phyloP scores from a whole-genome alignment of 2,113 vertebrate species.

The Hiodon alosoides region DNA sequence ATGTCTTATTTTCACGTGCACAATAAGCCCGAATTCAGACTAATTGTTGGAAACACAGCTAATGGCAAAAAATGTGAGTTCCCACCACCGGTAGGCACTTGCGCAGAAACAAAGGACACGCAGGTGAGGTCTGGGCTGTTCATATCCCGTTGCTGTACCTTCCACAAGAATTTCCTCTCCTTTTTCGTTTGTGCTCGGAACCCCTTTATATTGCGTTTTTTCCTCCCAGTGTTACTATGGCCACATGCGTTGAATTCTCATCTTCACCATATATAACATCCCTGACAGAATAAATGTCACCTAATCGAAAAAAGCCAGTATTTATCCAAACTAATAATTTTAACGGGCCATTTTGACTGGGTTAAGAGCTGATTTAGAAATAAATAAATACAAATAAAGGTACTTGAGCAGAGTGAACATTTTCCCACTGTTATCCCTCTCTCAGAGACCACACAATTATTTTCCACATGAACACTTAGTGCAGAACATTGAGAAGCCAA shows the following conservation, averaged over 20 bases:
- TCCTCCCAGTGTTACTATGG: neutral
- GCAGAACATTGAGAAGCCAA: neutral
- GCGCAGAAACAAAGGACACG: neutral
- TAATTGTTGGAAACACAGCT: conserved; percentile 8
- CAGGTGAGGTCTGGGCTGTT: no score
- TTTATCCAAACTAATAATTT: neutral
- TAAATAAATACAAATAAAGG: conserved; percentile 13
- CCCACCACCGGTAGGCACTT: neutral
- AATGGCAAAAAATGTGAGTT: neutral
- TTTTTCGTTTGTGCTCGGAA: neutral
- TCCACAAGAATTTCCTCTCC: no score
- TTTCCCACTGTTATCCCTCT: conserved; percentile 1
- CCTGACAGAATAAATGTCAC: neutral
- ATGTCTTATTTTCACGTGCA: neutral
- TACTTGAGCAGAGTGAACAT: neutral
- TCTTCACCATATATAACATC: neutral
- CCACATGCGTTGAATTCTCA: neutral
- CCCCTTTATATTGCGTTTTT: neutral
- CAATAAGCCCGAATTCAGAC: neutral
- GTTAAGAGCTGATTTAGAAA: neutral
- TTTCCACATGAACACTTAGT: neutral
- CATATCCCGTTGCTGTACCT: no score
- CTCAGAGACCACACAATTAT: neutral
- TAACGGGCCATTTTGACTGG: neutral
- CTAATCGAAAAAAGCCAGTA: neutral